phyloP scores from a whole-genome alignment of 2,113 vertebrate genomes.

The Telmatochromis sp. region DNA sequence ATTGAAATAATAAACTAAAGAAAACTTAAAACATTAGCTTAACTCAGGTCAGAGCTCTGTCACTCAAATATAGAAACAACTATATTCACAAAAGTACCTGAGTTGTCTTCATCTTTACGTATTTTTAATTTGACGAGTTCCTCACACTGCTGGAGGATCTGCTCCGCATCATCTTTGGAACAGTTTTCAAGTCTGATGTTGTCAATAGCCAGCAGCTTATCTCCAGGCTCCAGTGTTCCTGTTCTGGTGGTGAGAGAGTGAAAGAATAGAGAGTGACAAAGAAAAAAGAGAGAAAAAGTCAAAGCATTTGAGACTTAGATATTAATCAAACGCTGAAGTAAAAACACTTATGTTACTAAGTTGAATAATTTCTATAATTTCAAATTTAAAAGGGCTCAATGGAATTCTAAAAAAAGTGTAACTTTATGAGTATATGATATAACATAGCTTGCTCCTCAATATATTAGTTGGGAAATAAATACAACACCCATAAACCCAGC shows the following conservation, averaged over 20 bases:
- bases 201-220: constrained; percentile 94
- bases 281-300: background rate
- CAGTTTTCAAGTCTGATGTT: constrained; percentile 90
- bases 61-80: background rate
- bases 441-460: background rate
- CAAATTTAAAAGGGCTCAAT: background rate
- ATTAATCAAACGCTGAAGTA: background rate
- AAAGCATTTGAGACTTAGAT: background rate
- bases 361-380: background rate
- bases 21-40: background rate
- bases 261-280: background rate
- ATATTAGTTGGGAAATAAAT: background rate
- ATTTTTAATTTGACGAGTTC: constrained; percentile 96
- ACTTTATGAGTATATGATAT: background rate
- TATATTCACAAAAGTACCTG: constrained; percentile 66
- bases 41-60: background rate
- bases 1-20: too few relatives aligned
- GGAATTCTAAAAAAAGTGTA: background rate
- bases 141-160: constrained; percentile 90
- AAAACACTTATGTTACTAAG: background rate
- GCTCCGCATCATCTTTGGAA: constrained; percentile 88
- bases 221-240: constrained; percentile 90
- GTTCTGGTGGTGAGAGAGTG: constrained; percentile 69
- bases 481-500: background rate
- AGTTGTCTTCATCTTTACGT: constrained; percentile 97